A percentile compares a stretch with the other conserved stretches of the same genome.
Conservation (phyloP, 2,797 vertebrate species). For the Onychomys arenicola region DNA sequence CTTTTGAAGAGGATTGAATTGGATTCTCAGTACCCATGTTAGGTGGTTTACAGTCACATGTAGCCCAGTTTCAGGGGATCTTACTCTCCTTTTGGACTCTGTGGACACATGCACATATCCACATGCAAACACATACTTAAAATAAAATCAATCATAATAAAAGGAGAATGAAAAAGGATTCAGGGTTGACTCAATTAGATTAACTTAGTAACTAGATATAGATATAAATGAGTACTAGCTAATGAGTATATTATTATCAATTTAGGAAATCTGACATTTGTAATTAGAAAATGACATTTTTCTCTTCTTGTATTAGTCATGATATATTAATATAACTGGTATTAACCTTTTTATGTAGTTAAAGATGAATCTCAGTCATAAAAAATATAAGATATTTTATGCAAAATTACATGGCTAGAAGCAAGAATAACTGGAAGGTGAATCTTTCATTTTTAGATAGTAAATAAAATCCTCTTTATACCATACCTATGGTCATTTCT, state of each 20-base stretch:
- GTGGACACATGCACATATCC: background rate
- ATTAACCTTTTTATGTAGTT: background rate
- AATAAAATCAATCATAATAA: no score
- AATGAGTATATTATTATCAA: background rate
- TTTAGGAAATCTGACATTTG: background rate
- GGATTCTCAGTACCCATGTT: no score
- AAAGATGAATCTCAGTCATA: background rate
- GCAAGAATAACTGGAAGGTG: no score
- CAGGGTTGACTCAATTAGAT: background rate
- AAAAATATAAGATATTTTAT: background rate
- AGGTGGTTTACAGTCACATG: background rate
- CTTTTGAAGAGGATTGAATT: no score
- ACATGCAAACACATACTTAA: background rate
- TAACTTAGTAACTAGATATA: background rate
- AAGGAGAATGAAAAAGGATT: background rate
- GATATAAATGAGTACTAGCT: background rate
- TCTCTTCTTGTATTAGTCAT: background rate
- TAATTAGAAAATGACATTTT: background rate
- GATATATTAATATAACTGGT: background rate
- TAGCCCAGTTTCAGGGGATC: no score
- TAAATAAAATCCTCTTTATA: background rate
- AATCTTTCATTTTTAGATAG: background rate
- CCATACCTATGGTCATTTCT: background rate
- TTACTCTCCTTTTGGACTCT: background rate
- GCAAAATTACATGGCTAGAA: background rate